phyloP scores from a whole-genome alignment of 2,888 invertebrate species.

The Parnassius glacialis region DNA sequence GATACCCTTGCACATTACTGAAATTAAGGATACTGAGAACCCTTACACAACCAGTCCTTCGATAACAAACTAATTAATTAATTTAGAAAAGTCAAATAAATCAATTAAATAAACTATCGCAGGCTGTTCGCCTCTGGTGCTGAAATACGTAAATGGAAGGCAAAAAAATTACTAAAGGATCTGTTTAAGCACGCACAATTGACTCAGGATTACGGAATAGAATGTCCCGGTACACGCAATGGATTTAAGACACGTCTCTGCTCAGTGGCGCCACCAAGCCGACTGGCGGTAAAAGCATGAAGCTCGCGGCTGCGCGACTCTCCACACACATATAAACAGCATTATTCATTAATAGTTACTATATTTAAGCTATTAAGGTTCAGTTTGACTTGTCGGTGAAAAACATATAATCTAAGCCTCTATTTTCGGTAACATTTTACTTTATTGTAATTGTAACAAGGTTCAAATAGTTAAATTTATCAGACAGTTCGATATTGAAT shows the following conservation, averaged over 20 bases:
- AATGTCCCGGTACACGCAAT: conserved; percentile 35
- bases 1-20: conserved; percentile 44
- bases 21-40: conserved; percentile 15
- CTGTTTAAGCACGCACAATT: conserved; percentile 47
- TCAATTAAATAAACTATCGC: neutral
- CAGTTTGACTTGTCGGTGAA: conserved; percentile 36
- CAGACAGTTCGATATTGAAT: conserved; percentile 31
- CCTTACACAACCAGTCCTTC: neutral
- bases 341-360: conserved; percentile 35
- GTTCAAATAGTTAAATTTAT: conserved; percentile 30
- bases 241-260: conserved; percentile 50
- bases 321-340: conserved; percentile 41
- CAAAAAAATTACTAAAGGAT: conserved; percentile 37
- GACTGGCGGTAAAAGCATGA: conserved; percentile 50
- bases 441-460: conserved; percentile 30
- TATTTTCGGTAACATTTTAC: conserved; percentile 20
- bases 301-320: conserved; percentile 63
- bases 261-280: conserved; percentile 65
- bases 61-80: conserved; percentile 8
- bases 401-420: conserved; percentile 29
- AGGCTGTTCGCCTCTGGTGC: no score
- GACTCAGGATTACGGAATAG: conserved; percentile 42
- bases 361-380: conserved; percentile 33
- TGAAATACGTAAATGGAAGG: conserved; percentile 31
- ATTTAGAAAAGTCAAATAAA: neutral